Conservation (phyloP, 37 sponge, comb jelly and placozoan species). For the Aphrocallistes beatrix region DNA sequence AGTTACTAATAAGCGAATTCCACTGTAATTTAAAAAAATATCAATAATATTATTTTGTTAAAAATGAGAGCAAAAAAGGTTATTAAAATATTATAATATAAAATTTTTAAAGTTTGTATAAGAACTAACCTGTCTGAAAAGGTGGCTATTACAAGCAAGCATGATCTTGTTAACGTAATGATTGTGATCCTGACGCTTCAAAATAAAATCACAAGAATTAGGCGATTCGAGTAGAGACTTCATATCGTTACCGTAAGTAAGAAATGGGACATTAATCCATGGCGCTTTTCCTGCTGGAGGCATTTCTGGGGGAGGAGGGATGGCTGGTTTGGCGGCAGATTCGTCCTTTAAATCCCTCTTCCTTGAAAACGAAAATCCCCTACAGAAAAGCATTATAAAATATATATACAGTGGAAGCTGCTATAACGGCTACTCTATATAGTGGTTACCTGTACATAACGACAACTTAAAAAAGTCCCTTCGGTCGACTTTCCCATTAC, state of each 20-base stretch:
- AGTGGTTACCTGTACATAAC: too few species aligned
- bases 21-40: too few species aligned
- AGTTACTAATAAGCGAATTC: too few species aligned
- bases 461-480: too few species aligned
- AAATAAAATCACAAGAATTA: neutral
- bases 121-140: slow-evolving; percentile 18
- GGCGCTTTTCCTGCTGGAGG: slow-evolving; percentile 55
- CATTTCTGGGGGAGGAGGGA: slow-evolving; percentile 65
- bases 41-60: too few species aligned
- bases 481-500: too few species aligned
- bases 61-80: too few species aligned
- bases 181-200: neutral
- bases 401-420: too few species aligned
- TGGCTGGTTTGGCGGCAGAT: slow-evolving; percentile 14
- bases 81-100: too few species aligned
- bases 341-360: slow-evolving; percentile 20
- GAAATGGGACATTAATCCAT: slow-evolving; percentile 59
- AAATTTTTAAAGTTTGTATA: too few species aligned
- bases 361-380: slow-evolving; percentile 31
- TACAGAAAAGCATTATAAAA: too few species aligned
- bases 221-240: neutral
- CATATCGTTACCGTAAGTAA: slow-evolving; percentile 19
- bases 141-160: slow-evolving; percentile 11
- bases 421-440: too few species aligned
- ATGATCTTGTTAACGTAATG: neutral